Base-by-base conservation (phyloP, 1,140 invertebrate species). In the Anagrus nilaparvatae region DNA sequence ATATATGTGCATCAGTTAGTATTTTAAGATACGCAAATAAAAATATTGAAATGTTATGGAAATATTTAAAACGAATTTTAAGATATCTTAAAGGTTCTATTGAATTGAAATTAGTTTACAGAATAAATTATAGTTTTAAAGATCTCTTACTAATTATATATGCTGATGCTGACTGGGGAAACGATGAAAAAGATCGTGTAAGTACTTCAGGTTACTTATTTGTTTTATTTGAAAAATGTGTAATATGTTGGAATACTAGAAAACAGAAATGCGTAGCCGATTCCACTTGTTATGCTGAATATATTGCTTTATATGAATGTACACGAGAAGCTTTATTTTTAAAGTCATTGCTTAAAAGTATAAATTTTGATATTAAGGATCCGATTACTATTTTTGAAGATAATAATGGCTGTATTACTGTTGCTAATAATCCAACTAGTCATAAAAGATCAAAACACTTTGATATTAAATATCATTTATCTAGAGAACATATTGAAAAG, bases 361-460 rank as follows among this genome's bases (percentile, higher is more conserved):
- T 65, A 10, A 43, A 46, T 35, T 16, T 43, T 41, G 9, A 29
- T 17, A 32, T 36, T 33, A 16, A 39, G 28, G 19, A 40, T 9
- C 21, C 37, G 16, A 39, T 47, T 8, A 41, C 24, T 28, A 27
- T 54, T 23, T 51, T 27, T 39, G 46, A 58, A 44, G 54, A 61
- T 36, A 59, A 59, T 43, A 52, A 59, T 46, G 49, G 50, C 17
- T 47, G 50, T 6, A 58, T 69, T 12, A 47, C 53, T 29, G 31
- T 69, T 5, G 51, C 53, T 10, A 52, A 60, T 39, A 69, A 70
- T 48, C 56, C 55, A 24, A 53, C 59, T 14, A 53, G 48, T 28
- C 56, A 62, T 38, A 47, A 54, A 32, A 46, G 57, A 28, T 61
- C 56, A 0, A 69, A 69, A 38, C 63, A 67, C 42, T 65, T 67